Evolutionary conservation across 1,140 invertebrate species (phyloP).

Genomic region (Spodoptera litura): DNA sequence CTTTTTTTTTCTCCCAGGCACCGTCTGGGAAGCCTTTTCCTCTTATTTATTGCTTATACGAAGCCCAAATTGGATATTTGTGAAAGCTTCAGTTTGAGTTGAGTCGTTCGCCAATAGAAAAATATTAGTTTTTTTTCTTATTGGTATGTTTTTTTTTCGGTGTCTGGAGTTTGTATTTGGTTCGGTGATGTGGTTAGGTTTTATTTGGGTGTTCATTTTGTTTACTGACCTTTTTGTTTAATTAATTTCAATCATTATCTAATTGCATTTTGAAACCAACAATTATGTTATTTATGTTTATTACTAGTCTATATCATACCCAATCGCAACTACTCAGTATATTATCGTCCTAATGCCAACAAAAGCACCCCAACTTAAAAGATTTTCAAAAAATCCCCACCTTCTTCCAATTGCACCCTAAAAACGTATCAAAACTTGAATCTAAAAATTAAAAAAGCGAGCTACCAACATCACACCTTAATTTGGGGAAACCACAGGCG

Average conservation of each 20-base stretch:
- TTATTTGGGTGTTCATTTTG: not conserved
- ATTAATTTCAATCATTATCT: too few species aligned
- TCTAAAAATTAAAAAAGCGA: not conserved
- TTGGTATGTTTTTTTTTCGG: conserved; percentile 22
- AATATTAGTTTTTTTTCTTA: conserved; percentile 65
- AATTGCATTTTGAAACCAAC: too few species aligned
- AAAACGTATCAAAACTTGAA: conserved; percentile 2
- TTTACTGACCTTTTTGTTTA: too few species aligned
- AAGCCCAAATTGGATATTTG: conserved; percentile 84
- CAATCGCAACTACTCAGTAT: too few species aligned
- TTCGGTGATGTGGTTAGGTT: not conserved
- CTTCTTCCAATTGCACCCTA: not conserved
- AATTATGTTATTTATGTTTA: too few species aligned
- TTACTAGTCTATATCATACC: too few species aligned
- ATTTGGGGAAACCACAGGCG: conserved; percentile 48
- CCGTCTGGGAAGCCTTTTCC: conserved; percentile 84
- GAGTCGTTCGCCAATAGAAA: conserved; percentile 74
- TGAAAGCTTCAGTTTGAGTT: conserved; percentile 64
- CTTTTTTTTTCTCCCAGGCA: conserved; percentile 64
- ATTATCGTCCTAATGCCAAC: too few species aligned
- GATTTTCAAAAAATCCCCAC: not conserved
- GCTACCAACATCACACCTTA: conserved; percentile 27
- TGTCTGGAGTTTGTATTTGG: conserved; percentile 8
- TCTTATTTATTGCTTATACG: conserved; percentile 86
- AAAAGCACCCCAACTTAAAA: too few species aligned